Evolutionary conservation across 2,113 vertebrate genomes (phyloP), one percentile per base, ranked within the genome.

Genomic region (Daboia siamensis): DNA sequence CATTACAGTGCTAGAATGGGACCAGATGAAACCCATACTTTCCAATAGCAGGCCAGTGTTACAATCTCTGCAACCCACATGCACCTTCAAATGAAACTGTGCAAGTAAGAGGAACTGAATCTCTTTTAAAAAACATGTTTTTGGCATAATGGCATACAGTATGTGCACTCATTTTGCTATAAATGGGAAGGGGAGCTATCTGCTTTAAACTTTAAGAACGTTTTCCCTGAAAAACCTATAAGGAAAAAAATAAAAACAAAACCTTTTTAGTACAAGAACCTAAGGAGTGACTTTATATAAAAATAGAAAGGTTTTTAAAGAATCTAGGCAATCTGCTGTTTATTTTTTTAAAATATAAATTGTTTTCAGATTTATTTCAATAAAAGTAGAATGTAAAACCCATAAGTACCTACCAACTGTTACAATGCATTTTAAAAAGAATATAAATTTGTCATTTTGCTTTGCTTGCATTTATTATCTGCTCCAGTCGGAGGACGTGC

Each of bases 141-240:
- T 69, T 64, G 85, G 91, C 91, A 64, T 64, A 87, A 64, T 64
- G 85, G 57, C 57, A 64, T n/a, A n/a, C n/a, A n/a, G n/a, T 64
- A 24, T 2, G 29, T 87, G 90, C 26, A 87, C 48, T 23, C 56
- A 87, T 48, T 48, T 91, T 87, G 21, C 57, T 64, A 87, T 87
- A 23, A 87, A 52, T 52, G 52, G 44, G 17, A n/a, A n/a, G 44
- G 17, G 0, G 4, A 11, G 52, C 11, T 1, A 46, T 57, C 21
- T 48, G 8, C 11, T n/a, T 91, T 64, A 57, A 46, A 52, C 5
- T 64, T 64, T 59, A 15, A 59, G 44, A 91, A 48, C 57, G 44
- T 64, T 64, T 91, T 21, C 51, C 24, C 91, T 54, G 46, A 52
- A 26, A 57, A 33, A 21, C 39, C 29, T 29, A 33, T 6, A 24